Conservation (phyloP, 2,888 invertebrate species). For the Uropetala carovei region DNA sequence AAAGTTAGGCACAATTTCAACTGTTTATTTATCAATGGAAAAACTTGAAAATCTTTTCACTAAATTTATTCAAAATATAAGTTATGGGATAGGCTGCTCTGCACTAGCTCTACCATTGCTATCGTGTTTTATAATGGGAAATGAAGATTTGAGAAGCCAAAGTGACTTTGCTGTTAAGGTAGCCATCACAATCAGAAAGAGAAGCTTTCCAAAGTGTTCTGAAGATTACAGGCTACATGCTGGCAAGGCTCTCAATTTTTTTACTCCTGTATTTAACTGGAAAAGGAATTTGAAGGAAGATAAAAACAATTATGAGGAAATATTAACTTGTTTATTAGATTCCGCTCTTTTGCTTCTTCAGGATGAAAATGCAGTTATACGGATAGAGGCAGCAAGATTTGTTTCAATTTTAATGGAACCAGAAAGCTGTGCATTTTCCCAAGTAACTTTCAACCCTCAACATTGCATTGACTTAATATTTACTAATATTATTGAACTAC, state of each 20-base stretch:
- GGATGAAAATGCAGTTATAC: constrained; percentile 78
- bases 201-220: constrained; percentile 63
- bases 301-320: neutral
- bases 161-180: neutral
- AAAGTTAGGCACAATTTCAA: neutral
- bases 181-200: constrained; percentile 18
- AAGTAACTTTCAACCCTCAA: constrained; percentile 12
- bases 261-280: neutral
- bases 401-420: neutral
- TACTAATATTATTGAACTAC: neutral
- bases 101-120: constrained; percentile 33
- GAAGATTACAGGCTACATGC: constrained; percentile 69
- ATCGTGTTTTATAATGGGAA: constrained; percentile 8
- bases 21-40: neutral
- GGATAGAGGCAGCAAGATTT: constrained; percentile 72
- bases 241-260: constrained; percentile 70
- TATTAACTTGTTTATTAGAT: constrained; percentile 70
- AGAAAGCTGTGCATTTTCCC: neutral
- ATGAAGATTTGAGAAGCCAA: neutral
- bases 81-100: constrained; percentile 49
- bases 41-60: constrained; percentile 26
- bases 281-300: neutral
- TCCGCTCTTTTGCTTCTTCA: constrained; percentile 76
- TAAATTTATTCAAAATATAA: neutral
- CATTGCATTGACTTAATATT: constrained; percentile 3